A percentile compares a stretch with the other conserved stretches of the same genome.
phyloP scores from a whole-genome alignment of 2,113 vertebrate genomes.

The Ammodytes dubius region DNA sequence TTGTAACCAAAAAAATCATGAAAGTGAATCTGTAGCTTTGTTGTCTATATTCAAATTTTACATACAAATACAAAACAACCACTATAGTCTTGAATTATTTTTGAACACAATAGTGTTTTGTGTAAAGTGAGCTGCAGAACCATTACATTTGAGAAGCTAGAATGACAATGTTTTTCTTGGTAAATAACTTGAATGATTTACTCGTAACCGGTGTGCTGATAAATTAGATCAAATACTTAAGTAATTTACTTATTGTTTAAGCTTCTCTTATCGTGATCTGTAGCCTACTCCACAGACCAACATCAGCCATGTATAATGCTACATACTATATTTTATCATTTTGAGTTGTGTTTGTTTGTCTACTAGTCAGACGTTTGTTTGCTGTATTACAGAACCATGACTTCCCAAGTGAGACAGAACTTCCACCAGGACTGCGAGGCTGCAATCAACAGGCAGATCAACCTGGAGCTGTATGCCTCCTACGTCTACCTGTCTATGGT shows the following conservation, averaged over 20 bases:
- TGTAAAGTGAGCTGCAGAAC: not conserved
- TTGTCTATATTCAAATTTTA: not conserved
- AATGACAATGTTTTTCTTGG: not conserved
- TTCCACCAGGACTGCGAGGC: constrained; percentile 88
- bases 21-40: not conserved
- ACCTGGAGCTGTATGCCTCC: constrained; percentile 89
- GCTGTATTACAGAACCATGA: constrained; percentile 73
- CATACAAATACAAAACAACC: not conserved
- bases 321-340: not conserved
- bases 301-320: not conserved
- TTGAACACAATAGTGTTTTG: not conserved
- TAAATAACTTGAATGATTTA: not conserved
- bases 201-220: no score
- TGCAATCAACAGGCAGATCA: constrained; percentile 89
- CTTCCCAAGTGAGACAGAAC: constrained; percentile 89
- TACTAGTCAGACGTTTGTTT: not conserved
- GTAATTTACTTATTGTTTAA: not conserved
- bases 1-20: not conserved
- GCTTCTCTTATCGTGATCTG: not conserved
- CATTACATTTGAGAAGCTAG: not conserved
- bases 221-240: no score
- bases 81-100: not conserved
- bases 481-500: constrained; percentile 92
- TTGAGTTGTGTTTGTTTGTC: not conserved
- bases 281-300: not conserved